phyloP scores from a whole-genome alignment of 2,888 invertebrate species.

The Vannuccia rotundouncinata region DNA sequence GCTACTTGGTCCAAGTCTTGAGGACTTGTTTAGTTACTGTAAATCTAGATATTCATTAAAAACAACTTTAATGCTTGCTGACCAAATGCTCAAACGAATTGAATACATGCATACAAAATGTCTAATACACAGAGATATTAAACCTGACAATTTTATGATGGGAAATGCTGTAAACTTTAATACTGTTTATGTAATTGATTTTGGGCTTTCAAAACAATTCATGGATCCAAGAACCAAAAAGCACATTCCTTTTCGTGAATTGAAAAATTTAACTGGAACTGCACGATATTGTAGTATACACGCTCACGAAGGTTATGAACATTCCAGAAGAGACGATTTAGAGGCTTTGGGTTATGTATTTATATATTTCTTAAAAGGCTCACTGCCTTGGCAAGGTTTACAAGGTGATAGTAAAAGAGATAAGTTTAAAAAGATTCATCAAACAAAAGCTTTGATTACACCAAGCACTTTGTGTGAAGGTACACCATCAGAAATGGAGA shows the following conservation, averaged over 20 bases:
- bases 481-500: slow-evolving; percentile 30
- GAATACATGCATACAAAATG: slow-evolving; percentile 30
- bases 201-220: slow-evolving; percentile 37
- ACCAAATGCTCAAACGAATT: slow-evolving; percentile 34
- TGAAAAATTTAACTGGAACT: slow-evolving; percentile 39
- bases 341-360: slow-evolving; percentile 35
- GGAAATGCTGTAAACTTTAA: slow-evolving; percentile 31
- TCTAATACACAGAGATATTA: slow-evolving; percentile 37
- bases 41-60: slow-evolving; percentile 29
- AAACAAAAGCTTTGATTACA: slow-evolving; percentile 25
- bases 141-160: slow-evolving; percentile 39
- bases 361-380: slow-evolving; percentile 37
- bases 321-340: slow-evolving; percentile 37
- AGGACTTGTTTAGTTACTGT: slow-evolving; percentile 34
- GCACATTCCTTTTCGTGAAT: slow-evolving; percentile 25
- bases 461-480: slow-evolving; percentile 31
- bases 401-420: slow-evolving; percentile 33
- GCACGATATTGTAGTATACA: slow-evolving; percentile 35
- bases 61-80: slow-evolving; percentile 28
- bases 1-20: slow-evolving; percentile 34
- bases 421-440: slow-evolving; percentile 36
- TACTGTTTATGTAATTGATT: slow-evolving; percentile 38
- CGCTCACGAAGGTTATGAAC: slow-evolving; percentile 36
- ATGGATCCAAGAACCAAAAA: slow-evolving; percentile 35
- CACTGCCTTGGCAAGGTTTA: slow-evolving; percentile 37